A percentile compares a stretch with the other conserved stretches of the same genome.
phyloP scores from a whole-genome alignment of 2,888 invertebrate species.

The Lasioglossum zephyrum region DNA sequence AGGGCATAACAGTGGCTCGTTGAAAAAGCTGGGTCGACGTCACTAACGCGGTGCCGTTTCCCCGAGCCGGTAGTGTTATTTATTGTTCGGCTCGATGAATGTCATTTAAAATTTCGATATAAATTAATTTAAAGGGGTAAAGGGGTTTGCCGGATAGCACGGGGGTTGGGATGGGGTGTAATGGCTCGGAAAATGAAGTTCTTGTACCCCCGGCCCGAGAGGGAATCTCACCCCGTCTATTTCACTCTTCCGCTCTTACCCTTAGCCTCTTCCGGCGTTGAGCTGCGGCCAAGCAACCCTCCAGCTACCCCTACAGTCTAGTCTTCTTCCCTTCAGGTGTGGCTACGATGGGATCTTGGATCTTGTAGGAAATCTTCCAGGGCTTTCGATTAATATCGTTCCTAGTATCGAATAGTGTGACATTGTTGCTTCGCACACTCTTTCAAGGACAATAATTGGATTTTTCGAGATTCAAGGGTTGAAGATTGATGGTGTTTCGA shows the following conservation, averaged over 20 bases:
- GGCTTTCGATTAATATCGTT: not conserved
- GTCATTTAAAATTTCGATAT: slow-evolving; percentile 84
- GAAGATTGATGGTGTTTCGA: not conserved
- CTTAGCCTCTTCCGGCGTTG: slow-evolving; percentile 54
- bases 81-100: slow-evolving; percentile 80
- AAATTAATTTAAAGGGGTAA: slow-evolving; percentile 82
- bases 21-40: slow-evolving; percentile 36
- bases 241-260: slow-evolving; percentile 57
- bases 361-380: not conserved
- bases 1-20: slow-evolving; percentile 31
- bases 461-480: not conserved
- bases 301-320: slow-evolving; percentile 6
- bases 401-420: not conserved
- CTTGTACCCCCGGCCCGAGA: slow-evolving; percentile 77
- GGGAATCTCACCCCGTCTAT: slow-evolving; percentile 69
- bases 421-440: not conserved
- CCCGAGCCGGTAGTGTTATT: slow-evolving; percentile 71
- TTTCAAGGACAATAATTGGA: not conserved
- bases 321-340: slow-evolving; percentile 22
- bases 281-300: slow-evolving; percentile 36
- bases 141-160: slow-evolving; percentile 74
- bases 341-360: not conserved
- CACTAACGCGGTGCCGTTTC: slow-evolving; percentile 37
- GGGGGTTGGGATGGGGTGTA: slow-evolving; percentile 77
- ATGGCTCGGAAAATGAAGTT: slow-evolving; percentile 84